phyloP scores from a whole-genome alignment of 2,888 invertebrate genomes.

The Rotaria magnacalcarata region DNA sequence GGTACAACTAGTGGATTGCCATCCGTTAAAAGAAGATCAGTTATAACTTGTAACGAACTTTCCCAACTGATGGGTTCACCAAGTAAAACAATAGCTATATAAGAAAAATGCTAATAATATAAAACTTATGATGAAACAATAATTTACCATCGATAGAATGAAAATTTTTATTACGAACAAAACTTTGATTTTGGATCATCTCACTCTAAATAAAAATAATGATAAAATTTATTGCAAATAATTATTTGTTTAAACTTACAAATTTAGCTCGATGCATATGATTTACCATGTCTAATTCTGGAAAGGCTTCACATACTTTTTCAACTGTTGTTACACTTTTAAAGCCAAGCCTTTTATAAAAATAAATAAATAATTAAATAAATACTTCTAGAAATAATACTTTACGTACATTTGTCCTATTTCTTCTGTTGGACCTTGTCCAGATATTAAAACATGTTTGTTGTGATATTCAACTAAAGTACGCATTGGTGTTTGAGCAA shows the following conservation, averaged over 20 bases:
- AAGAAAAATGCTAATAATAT: not conserved
- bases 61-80: conserved; percentile 59
- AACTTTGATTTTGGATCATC: conserved; percentile 12
- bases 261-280: conserved; percentile 39
- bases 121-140: not conserved
- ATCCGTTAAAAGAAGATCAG: conserved; percentile 57
- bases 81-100: conserved; percentile 55
- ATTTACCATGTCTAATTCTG: conserved; percentile 44
- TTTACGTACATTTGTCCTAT: conserved; percentile 35
- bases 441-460: conserved; percentile 42
- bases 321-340: conserved; percentile 39
- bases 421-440: conserved; percentile 39
- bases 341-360: conserved; percentile 28
- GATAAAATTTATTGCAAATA: not conserved
- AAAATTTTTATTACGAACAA: conserved; percentile 36
- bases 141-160: conserved; percentile 39
- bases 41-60: conserved; percentile 56
- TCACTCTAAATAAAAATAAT: not conserved
- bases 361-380: not conserved
- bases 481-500: conserved; percentile 43
- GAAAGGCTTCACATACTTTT: conserved; percentile 43
- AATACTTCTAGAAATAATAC: not conserved
- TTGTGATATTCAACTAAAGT: conserved; percentile 41
- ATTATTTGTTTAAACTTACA: not conserved
- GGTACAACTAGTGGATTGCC: conserved; percentile 55